Base-by-base conservation (phyloP, 2,888 invertebrate genomes). In the Drosophila fungiperda region DNA sequence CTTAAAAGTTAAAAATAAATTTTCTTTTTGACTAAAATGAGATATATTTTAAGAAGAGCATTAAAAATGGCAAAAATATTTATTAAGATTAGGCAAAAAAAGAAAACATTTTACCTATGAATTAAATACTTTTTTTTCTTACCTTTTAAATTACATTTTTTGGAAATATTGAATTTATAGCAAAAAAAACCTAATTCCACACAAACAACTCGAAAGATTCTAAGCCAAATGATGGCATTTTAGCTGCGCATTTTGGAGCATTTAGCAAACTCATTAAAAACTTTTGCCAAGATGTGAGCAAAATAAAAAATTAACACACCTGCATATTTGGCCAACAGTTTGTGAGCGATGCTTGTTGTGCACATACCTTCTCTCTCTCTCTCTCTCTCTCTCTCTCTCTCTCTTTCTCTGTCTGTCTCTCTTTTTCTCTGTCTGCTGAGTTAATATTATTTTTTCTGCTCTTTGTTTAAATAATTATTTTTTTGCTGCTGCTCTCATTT, bases 201-300 rank as follows among this genome's bases (percentile, higher is more conserved):
- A n/a, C 38, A 49, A 69, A 60, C 73, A 61, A 32, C 63, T 68
- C 29, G n/a, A 59, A 72, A 65, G 52, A 49, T 57, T 57, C 33
- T 33, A 38, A 59, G 71, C 68, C 72, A 61, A 70, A 68, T 64
- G 7, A 45, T 23, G 45, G 45, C 45, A 45, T 45, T 45, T 45
- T 67, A 48, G 45, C 61, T 78, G 66, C 57, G 58, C 80, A 73
- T 63, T 76, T 74, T 49, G 57, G 74, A 69, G 88, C 87, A 85
- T 89, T 89, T 88, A 81, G 88, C 82, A 89, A 90, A 90, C 90
- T 90, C 90, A 90, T 90, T 90, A 90, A 90, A 90, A 90, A 90
- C 76, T 90, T 90, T 78, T 72, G 38, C 52, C 75, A 54, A 57
- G 48, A 40, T 35, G 29, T 57, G n/a, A 26, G 36, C 32, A 17